These are phyloP conservation scores for Neodiprion virginianus DNA, from an alignment of 1,140 invertebrate species.

Conservation along the genomic window DNA sequence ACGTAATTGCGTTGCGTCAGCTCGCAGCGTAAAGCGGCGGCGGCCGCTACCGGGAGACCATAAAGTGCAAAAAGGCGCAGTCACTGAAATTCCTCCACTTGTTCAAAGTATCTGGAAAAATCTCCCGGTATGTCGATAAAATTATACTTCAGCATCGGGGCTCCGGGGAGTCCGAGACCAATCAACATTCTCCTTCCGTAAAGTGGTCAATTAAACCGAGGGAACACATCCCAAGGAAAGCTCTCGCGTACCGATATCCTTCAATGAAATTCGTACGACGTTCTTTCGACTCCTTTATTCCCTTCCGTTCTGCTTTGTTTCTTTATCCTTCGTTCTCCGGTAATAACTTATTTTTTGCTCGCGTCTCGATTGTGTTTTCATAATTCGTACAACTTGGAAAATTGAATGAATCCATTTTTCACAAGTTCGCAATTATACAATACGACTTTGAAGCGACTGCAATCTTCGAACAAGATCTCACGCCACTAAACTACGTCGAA, in stretches of 20 bases:
- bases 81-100: conserved; percentile 2
- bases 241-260: neutral
- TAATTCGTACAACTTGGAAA: too few species aligned
- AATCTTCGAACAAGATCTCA: too few species aligned
- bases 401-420: too few species aligned
- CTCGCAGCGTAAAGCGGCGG: neutral
- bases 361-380: too few species aligned
- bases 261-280: neutral
- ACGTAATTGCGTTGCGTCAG: too few species aligned
- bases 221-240: too few species aligned
- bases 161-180: conserved; percentile 2
- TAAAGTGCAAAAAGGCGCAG: neutral
- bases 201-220: neutral
- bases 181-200: conserved; percentile 5
- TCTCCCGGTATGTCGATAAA: conserved; percentile 4
- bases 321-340: too few species aligned
- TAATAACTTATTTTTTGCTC: too few species aligned
- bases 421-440: too few species aligned
- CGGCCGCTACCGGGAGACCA: neutral
- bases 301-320: neutral
- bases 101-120: neutral
- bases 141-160: neutral
- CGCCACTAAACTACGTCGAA: too few species aligned
- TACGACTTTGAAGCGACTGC: too few species aligned
- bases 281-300: neutral